These are phyloP conservation scores for Corydoras sp. DNA, from an alignment of 2,113 vertebrate genomes.

Conservation along the genomic window DNA sequence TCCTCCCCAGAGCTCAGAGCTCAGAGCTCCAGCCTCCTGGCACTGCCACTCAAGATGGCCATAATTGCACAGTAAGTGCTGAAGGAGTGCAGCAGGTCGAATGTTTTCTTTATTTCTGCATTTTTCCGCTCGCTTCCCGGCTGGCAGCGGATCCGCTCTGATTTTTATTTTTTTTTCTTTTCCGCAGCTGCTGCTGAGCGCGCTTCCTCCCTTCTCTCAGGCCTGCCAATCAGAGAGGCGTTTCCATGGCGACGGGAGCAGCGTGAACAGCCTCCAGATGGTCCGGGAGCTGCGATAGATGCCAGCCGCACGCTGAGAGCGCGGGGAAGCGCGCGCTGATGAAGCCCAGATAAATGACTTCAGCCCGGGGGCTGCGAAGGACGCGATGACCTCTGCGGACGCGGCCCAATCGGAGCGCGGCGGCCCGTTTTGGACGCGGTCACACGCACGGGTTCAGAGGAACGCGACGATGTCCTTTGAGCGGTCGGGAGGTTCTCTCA, in stretches of 20 bases:
- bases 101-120: neutral
- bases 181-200: conserved; percentile 39
- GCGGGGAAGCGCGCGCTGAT: conserved; percentile 7
- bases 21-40: conserved; percentile 8
- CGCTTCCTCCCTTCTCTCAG: conserved; percentile 20
- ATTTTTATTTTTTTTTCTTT: conserved; percentile 18
- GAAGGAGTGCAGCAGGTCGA: neutral
- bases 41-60: neutral
- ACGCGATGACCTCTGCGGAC: conserved; percentile 17
- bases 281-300: conserved; percentile 27
- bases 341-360: conserved; percentile 1
- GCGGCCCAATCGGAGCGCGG: neutral
- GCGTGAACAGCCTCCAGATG: conserved; percentile 50
- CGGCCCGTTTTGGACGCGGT: neutral
- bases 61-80: neutral
- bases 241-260: conserved; percentile 26
- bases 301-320: conserved; percentile 29
- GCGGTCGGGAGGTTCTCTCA: neutral
- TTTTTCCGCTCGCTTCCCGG: neutral
- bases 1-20: too few species aligned
- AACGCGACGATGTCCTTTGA: neutral
- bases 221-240: conserved; percentile 35
- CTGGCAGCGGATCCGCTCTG: conserved; percentile 34
- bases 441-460: neutral
- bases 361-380: conserved; percentile 5